phyloP scores from a whole-genome alignment of 1,140 invertebrate species.

The Listronotus oregonensis region DNA sequence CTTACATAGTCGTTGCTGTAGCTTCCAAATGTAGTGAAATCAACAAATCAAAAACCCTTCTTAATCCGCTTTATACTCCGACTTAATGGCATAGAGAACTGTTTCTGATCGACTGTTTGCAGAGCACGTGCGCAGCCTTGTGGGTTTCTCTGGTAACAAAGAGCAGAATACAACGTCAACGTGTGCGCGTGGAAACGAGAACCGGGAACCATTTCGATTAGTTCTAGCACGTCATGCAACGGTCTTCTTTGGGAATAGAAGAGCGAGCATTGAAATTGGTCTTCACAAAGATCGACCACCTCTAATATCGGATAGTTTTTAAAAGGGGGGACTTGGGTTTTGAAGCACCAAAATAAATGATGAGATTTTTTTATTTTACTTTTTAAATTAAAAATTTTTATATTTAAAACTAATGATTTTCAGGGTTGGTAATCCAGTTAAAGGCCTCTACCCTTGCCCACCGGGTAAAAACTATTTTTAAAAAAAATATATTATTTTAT shows the following conservation, averaged over 20 bases:
- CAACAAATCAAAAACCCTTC: conserved; percentile 94
- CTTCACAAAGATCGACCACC: conserved; percentile 98
- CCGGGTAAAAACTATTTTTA: no score
- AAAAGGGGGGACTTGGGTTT: conserved; percentile 90
- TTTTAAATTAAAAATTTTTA: no score
- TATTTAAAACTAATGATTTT: no score
- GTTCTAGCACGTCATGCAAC: conserved; percentile 97
- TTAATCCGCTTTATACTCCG: conserved; percentile 95
- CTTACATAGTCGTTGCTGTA: conserved; percentile 92
- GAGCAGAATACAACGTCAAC: conserved; percentile 91
- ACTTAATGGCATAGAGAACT: conserved; percentile 96
- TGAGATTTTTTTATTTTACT: no score
- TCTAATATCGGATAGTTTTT: conserved; percentile 94
- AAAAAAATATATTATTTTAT: no score
- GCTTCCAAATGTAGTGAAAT: conserved; percentile 96
- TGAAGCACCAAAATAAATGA: no score
- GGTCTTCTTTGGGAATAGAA: conserved; percentile 97
- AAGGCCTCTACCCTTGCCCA: no score
- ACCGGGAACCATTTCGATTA: conserved; percentile 96
- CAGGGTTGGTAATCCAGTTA: no score
- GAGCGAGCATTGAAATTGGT: conserved; percentile 93
- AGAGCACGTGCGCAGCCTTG: conserved; percentile 93
- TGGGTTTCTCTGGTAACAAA: conserved; percentile 97
- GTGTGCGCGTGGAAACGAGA: conserved; percentile 97
- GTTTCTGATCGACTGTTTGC: conserved; percentile 97